These are phyloP conservation scores for Drosophila simulans DNA, from an alignment of 1,140 invertebrate genomes.

Conservation along the genomic window DNA sequence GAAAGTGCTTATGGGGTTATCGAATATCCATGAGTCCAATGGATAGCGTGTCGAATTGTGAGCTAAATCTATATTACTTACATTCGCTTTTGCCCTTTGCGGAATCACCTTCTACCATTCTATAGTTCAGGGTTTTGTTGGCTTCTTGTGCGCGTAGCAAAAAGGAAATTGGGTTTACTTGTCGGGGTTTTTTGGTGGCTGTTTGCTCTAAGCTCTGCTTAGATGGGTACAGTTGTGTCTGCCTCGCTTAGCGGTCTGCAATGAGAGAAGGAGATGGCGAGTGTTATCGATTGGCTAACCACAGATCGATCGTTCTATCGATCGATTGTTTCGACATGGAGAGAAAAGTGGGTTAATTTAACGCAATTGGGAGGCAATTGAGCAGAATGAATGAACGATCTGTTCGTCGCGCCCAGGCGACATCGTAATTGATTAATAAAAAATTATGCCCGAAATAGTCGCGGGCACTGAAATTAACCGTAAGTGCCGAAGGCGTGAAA, in stretches of 20 bases:
- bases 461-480: slow-evolving; percentile 38
- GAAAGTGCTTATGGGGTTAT: background rate
- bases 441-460: slow-evolving; percentile 70
- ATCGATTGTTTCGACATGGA: slow-evolving; percentile 18
- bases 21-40: background rate
- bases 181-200: slow-evolving; percentile 23
- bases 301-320: slow-evolving; percentile 4
- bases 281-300: slow-evolving; percentile 14
- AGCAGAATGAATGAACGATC: slow-evolving; percentile 61
- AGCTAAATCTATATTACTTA: slow-evolving; percentile 83
- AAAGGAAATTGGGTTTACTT: slow-evolving; percentile 51
- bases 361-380: slow-evolving; percentile 67
- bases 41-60: no score
- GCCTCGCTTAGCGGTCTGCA: slow-evolving; percentile 61
- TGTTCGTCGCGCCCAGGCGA: slow-evolving; percentile 39
- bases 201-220: slow-evolving; percentile 52
- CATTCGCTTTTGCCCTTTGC: slow-evolving; percentile 90
- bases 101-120: slow-evolving; percentile 92
- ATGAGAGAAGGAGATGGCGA: slow-evolving; percentile 11
- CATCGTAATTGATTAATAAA: slow-evolving; percentile 72
- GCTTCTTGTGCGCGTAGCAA: slow-evolving; percentile 80
- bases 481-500: slow-evolving; percentile 55
- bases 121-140: slow-evolving; percentile 86
- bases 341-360: slow-evolving; percentile 52
- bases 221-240: slow-evolving; percentile 56